Percentiles rank a stretch among this genome's conserved stretches.
Conservation (phyloP, 2,113 vertebrate genomes). For the Nestor notabilis region DNA sequence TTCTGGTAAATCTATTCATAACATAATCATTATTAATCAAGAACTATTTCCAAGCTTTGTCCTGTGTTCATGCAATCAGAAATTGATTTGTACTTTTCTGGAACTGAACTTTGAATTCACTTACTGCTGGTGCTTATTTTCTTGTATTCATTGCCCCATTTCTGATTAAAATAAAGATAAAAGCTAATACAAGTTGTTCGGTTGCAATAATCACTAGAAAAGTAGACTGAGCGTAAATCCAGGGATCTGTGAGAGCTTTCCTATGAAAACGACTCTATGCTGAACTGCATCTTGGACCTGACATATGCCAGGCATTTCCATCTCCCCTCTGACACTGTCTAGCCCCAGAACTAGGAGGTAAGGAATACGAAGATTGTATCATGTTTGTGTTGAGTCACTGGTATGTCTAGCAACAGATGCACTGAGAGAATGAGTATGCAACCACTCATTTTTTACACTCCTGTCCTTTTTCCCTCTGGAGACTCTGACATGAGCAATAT, state of each 20-base stretch:
- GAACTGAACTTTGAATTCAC: not conserved
- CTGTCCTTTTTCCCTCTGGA: not conserved
- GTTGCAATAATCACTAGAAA: not conserved
- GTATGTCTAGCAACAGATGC: not conserved
- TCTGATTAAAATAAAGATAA: constrained; percentile 1
- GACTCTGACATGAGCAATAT: not conserved
- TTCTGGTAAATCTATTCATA: constrained; percentile 19
- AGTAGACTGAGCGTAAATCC: not conserved
- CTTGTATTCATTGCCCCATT: not conserved
- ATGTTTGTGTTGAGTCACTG: not conserved
- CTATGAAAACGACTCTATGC: not conserved
- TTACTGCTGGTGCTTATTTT: not conserved
- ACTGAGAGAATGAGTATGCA: not conserved
- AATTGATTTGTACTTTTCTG: constrained; percentile 5
- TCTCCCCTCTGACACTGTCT: not conserved
- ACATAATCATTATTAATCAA: constrained; percentile 12
- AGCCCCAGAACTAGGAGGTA: not conserved
- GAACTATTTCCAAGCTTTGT: constrained; percentile 18
- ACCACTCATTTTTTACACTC: not conserved
- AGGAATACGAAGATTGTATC: not conserved
- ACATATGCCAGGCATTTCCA: not conserved
- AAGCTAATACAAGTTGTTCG: not conserved
- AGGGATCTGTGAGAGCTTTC: not conserved
- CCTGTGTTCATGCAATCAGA: constrained; percentile 32
- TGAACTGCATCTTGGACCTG: not conserved